These are phyloP conservation scores for Gila orcuttii DNA, from an alignment of 2,113 vertebrate species.

Conservation along the genomic window DNA sequence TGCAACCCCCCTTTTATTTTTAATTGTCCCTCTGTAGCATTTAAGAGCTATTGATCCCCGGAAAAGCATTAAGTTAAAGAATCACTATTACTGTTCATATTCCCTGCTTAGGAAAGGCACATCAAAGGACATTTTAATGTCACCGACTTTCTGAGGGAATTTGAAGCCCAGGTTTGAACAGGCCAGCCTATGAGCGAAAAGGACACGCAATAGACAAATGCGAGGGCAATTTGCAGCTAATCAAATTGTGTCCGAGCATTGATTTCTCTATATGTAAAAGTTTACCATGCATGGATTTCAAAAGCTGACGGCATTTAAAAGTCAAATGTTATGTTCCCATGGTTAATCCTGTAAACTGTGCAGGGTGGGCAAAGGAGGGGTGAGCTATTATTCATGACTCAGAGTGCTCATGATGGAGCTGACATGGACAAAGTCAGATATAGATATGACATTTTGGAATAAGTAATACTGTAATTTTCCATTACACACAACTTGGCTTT, in stretches of 20 bases:
- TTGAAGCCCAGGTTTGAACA: conserved; percentile 89
- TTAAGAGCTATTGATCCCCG: conserved; percentile 98
- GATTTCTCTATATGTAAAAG: conserved; percentile 85
- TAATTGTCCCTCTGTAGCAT: conserved; percentile 99
- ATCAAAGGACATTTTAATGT: conserved; percentile 99
- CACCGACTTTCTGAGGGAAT: conserved; percentile 97
- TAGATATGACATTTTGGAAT: conserved; percentile 22
- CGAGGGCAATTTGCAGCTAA: conserved; percentile 93
- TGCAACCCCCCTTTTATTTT: conserved; percentile 85
- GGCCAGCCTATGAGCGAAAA: conserved; percentile 96
- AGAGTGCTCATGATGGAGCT: neutral
- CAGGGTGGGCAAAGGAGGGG: conserved; percentile 4
- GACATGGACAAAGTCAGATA: neutral
- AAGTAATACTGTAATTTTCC: neutral
- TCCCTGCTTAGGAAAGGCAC: conserved; percentile 96
- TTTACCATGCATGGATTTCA: conserved; percentile 86
- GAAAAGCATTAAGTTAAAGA: conserved; percentile 96
- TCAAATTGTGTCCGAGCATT: conserved; percentile 91
- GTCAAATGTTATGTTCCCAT: conserved; percentile 78
- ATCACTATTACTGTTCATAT: conserved; percentile 98
- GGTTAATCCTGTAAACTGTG: conserved; percentile 58
- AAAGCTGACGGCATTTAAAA: conserved; percentile 85
- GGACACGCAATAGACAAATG: conserved; percentile 94
- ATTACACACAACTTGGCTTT: neutral
- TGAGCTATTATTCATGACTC: conserved; percentile 55